Evolutionary conservation across 1,140 invertebrate genomes (phyloP).

Genomic region (Cydia amplana): DNA sequence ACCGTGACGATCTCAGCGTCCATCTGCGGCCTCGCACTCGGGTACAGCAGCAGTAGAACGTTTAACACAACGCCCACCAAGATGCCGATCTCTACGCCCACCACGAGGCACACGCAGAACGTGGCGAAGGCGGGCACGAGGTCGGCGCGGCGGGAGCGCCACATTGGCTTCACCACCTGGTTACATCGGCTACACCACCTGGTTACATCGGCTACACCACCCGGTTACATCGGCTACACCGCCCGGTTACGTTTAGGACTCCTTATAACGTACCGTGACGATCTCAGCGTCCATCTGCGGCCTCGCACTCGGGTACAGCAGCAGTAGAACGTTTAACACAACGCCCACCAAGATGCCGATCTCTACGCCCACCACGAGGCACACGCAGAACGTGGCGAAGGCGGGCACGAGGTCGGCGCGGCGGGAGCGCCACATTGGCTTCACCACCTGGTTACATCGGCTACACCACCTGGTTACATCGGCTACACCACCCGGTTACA

Average conservation of each 20-base stretch:
- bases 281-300: conserved; percentile 87
- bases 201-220: too few relatives aligned
- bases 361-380: conserved; percentile 91
- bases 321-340: conserved; percentile 88
- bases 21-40: conserved; percentile 90
- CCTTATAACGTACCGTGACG: conserved; percentile 79
- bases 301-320: conserved; percentile 92
- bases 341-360: conserved; percentile 95
- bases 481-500: conserved; percentile 86
- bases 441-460: too few relatives aligned
- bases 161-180: too few relatives aligned
- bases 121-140: too few relatives aligned
- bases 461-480: conserved; percentile 85
- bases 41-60: conserved; percentile 91
- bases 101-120: conserved; percentile 89
- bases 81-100: conserved; percentile 95
- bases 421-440: too few relatives aligned
- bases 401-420: too few relatives aligned
- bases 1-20: conserved; percentile 85
- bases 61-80: conserved; percentile 92
- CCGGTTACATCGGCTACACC: conserved; percentile 91
- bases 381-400: conserved; percentile 92
- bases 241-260: conserved; percentile 68
- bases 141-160: too few relatives aligned
- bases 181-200: conserved; percentile 92